These are phyloP conservation scores for Allophyes oxyacanthae DNA, from an alignment of 2,888 invertebrate species.

Conservation along the genomic window DNA sequence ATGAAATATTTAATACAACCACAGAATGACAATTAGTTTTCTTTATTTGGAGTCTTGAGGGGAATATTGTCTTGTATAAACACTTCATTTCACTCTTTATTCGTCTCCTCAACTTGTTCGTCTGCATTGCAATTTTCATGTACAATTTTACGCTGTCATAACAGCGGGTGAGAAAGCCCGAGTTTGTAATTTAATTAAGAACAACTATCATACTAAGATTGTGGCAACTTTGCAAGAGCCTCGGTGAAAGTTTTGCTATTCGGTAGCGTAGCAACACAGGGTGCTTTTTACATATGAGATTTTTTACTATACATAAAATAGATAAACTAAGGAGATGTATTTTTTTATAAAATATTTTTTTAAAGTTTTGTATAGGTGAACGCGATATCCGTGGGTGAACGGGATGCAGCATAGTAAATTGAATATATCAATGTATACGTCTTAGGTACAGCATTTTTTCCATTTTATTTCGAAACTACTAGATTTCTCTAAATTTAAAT, in stretches of 20 bases:
- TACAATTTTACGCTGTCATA: constrained; percentile 10
- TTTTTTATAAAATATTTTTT: too few species aligned
- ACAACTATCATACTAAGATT: constrained; percentile 35
- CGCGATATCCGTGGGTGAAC: too few species aligned
- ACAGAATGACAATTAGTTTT: constrained; percentile 23
- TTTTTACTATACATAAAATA: too few species aligned
- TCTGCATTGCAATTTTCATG: constrained; percentile 25
- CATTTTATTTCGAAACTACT: too few species aligned
- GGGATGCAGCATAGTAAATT: too few species aligned
- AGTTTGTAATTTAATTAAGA: constrained; percentile 38
- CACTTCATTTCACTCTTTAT: constrained; percentile 17
- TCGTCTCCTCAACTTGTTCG: constrained; percentile 7
- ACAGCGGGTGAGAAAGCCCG: constrained; percentile 4
- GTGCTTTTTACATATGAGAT: neutral
- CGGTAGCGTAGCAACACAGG: constrained; percentile 13
- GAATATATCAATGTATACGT: too few species aligned
- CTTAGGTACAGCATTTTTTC: too few species aligned
- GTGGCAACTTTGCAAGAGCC: constrained; percentile 21
- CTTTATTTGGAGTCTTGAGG: constrained; percentile 7
- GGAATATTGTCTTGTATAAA: constrained; percentile 27
- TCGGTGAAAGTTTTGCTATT: constrained; percentile 35
- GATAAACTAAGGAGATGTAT: too few species aligned
- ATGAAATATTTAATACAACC: too few species aligned
- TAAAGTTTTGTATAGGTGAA: too few species aligned
- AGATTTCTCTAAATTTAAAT: too few species aligned